Conservation (phyloP, 1,140 invertebrate genomes). For the Ridgeia piscesae region DNA sequence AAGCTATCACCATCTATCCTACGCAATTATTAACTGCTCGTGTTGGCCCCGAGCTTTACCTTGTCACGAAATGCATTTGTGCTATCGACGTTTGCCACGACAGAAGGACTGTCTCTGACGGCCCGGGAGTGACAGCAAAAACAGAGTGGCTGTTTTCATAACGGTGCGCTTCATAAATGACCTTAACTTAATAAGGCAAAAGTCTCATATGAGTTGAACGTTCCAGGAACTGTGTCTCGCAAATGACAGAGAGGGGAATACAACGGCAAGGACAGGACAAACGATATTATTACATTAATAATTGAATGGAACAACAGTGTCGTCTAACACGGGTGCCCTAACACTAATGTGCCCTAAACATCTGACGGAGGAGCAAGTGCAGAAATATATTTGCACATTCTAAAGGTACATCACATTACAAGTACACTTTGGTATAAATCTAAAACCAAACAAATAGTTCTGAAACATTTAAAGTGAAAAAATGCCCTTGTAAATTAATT, state of each 20-base stretch:
- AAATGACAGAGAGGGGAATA: background rate
- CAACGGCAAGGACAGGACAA: background rate
- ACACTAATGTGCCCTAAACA: background rate
- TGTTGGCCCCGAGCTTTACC: background rate
- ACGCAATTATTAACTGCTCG: background rate
- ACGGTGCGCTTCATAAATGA: background rate
- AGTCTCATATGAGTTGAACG: background rate
- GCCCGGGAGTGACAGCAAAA: background rate
- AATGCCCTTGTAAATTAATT: background rate
- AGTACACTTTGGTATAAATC: background rate
- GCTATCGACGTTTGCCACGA: background rate
- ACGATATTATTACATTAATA: slow-evolving; percentile 2
- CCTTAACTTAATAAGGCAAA: slow-evolving; percentile 1
- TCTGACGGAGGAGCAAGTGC: background rate
- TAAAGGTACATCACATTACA: background rate
- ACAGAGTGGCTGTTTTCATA: background rate
- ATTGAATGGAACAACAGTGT: background rate
- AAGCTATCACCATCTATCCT: background rate
- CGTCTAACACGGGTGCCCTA: background rate
- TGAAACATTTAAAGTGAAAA: background rate
- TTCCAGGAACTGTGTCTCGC: background rate
- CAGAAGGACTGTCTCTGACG: background rate
- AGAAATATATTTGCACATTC: background rate
- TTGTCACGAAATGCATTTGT: background rate
- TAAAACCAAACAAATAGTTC: background rate